These are phyloP conservation scores for Ammodytes dubius DNA, from an alignment of 2,113 vertebrate species.

Conservation along the genomic window DNA sequence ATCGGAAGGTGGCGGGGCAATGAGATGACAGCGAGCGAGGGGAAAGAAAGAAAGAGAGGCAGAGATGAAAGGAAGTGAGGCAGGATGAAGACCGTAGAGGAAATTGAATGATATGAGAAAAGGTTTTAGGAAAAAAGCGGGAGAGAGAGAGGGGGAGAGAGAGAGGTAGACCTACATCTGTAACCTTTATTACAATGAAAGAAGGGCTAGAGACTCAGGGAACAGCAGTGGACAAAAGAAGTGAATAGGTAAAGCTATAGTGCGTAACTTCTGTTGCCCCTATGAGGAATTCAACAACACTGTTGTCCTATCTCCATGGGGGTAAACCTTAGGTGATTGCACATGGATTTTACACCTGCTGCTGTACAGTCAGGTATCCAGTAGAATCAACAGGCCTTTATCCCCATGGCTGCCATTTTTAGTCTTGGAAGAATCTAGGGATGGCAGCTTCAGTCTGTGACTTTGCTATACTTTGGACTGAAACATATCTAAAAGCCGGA, in stretches of 20 bases:
- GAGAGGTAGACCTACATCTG: neutral
- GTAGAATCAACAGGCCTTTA: too few relatives aligned
- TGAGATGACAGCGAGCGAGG: conserved; percentile 23
- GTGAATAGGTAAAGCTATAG: neutral
- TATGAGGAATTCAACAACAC: too few relatives aligned
- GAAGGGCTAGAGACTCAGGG: neutral
- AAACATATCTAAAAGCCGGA: too few relatives aligned
- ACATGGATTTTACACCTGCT: too few relatives aligned
- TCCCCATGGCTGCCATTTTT: too few relatives aligned
- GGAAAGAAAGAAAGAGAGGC: conserved; percentile 24
- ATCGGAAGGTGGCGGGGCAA: conserved; percentile 28
- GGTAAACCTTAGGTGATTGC: too few relatives aligned
- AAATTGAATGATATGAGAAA: conserved; percentile 1
- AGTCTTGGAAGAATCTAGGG: too few relatives aligned
- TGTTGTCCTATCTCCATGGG: too few relatives aligned
- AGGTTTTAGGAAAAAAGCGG: conserved; percentile 3
- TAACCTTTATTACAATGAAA: neutral
- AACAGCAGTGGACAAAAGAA: neutral
- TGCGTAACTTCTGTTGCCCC: too few relatives aligned
- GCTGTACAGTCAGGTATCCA: too few relatives aligned
- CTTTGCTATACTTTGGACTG: too few relatives aligned
- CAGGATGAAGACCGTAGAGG: conserved; percentile 1
- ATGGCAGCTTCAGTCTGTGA: too few relatives aligned
- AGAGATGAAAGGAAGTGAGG: conserved; percentile 28
- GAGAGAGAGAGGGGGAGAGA: conserved; percentile 4